Evolutionary conservation across 2,797 vertebrate genomes (phyloP), one percentile per base, ranked within the genome.

Genomic region (Siniperca obscura): DNA sequence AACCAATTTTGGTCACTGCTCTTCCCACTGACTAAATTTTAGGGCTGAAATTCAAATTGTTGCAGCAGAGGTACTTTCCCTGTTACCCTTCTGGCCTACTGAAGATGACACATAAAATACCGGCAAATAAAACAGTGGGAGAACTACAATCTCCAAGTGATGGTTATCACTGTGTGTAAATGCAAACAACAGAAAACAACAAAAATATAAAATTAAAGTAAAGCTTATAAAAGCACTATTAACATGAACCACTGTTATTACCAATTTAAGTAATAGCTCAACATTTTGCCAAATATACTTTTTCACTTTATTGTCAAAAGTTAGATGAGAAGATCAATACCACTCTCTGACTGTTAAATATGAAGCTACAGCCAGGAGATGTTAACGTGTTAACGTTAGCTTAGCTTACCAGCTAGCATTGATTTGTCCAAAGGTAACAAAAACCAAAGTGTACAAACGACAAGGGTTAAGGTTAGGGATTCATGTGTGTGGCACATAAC

Each of bases 51-150:
- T 93, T 86, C 78, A 93, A 91, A 93, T 89, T 0, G 6, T n/a
- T 27, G 46, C 48, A 55, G n/a, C 48, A 9, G 11, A 62, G 92
- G 93, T 90, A 81, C 79, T 94, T 90, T 86, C 93, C 91, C 90
- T 56, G 27, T 59, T 4, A 30, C 34, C 12, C 7, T 30, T 64
- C 3, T 48, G 61, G 65, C 66, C 78, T 36, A 55, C 59, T 62
- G 34, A 61, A 44, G 42, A 60, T 88, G 66, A 81, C 74, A 89
- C 80, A 70, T 66, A 64, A 42, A 42, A 75, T 48, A 48, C 78
- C 3, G 0, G 48, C 64, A 87, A 67, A 70, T 40, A 59, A 73
- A 70, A 62, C 25, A 57, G 70, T 7, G n/a, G 34, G 55, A 78
- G 27, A 50, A 4, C 3, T 3, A 22, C 2, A 9, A 61, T 27